Base-by-base conservation (phyloP, 2,888 invertebrate species). In the Temnothorax rugatulus region DNA sequence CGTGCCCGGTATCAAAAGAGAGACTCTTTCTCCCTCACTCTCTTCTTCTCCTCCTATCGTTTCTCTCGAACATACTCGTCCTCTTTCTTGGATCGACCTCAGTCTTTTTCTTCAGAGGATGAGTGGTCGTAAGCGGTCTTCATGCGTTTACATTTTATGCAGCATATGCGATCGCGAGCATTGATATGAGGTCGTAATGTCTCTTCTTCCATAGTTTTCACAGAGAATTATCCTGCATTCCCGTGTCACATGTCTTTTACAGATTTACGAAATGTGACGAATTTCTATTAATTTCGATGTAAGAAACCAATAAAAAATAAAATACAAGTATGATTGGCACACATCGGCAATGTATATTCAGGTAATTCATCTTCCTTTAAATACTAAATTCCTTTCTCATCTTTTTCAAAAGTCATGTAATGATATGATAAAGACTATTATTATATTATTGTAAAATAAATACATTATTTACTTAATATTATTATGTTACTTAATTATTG, bases 1-100 rank as follows among this genome's bases (percentile, higher is more conserved):
- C 90, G 90, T 90, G 90, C 90, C 85, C 83, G 83, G 73, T 75
- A 84, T 85, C 73, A 84, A 87, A 77, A 84, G 77, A 87, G 85
- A 84, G 63, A 66, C 74, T 82, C 68, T 64, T 25, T 82, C 54
- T 52, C 66, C 50, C 61, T 77, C 50, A 50, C 47, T 47, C 29
- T 75, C 71, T 64, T 84, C 34, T 15, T 64, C 41, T 61, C 38
- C 71, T 73, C 44, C 59, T 52, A 66, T 71, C 61, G 63, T 74
- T 77, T 90, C 85, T 84, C 77, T 82, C 73, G 34, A 69, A 59
- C 21, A 21, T 44, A 13, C 59, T 81, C 25, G 38, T 76, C 15
- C 59, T 81, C 59, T 59, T 79, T 18, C 34, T 71, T 59, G 47
- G 79, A 79, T 34, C 47, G 21, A 21, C 47, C 34, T 79, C 47